Evolutionary conservation across 2,113 vertebrate species (phyloP).

Genomic region (Tyrannus savana): DNA sequence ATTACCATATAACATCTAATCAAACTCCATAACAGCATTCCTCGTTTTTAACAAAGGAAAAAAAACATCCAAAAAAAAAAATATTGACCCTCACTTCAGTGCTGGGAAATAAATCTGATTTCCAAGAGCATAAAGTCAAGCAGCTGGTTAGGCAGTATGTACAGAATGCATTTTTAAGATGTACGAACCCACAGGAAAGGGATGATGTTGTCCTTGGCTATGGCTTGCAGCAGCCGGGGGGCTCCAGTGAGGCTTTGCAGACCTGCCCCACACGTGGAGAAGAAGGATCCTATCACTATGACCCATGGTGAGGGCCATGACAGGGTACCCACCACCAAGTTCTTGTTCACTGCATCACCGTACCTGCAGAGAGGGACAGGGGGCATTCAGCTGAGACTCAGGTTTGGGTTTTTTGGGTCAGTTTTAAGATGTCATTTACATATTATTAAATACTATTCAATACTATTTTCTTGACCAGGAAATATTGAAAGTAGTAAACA

Average conservation of each 20-base stretch:
- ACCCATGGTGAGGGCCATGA: conserved; percentile 98
- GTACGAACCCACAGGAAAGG: conserved; percentile 89
- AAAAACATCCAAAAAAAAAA: not conserved
- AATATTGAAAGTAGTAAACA: not conserved
- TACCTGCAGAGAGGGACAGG: conserved; percentile 75
- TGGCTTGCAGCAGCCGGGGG: conserved; percentile 92
- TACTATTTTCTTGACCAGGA: not conserved
- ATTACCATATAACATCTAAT: not conserved
- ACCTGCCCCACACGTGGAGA: conserved; percentile 94
- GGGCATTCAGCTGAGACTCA: not conserved
- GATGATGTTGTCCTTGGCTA: conserved; percentile 98
- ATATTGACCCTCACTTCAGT: not conserved
- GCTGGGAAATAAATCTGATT: not conserved
- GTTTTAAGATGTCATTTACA: not conserved
- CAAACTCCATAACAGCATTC: not conserved
- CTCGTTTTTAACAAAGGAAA: not conserved
- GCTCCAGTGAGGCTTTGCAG: conserved; percentile 95
- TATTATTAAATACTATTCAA: not conserved
- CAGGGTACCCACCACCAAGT: conserved; percentile 92
- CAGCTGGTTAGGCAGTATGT: rapidly evolving
- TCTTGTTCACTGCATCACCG: conserved; percentile 88
- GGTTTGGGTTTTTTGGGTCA: rapidly evolving
- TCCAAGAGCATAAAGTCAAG: not conserved
- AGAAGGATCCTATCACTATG: conserved; percentile 97
- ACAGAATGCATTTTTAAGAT: rapidly evolving